Base-by-base conservation (phyloP, 2,888 invertebrate species). In the Mythimna impura region DNA sequence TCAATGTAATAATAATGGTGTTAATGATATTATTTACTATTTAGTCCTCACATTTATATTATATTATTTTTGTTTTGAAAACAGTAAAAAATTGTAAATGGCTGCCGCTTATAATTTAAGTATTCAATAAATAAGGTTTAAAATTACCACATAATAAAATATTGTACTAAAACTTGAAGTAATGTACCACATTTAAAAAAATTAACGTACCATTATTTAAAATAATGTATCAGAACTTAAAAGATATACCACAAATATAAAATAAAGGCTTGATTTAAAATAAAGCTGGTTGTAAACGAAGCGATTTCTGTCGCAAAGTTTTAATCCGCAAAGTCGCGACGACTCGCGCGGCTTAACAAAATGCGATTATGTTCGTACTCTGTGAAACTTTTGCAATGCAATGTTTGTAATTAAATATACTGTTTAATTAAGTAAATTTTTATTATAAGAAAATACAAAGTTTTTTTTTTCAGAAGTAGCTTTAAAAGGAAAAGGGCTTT, bases 1-100 rank as follows among this genome's bases (percentile, higher is more conserved):
- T 81, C 69, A 76, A 81, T 85, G 71, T 85, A 85, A 43, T 69
- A 67, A 57, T 72, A 78, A 66, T 63, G 68, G 55, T 72, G 72
- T 82, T 66, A 30, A 43, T 55, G 9, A 47, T 61, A 68, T 20
- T n/a, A 47, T 52, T 67, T 54, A 58, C 62, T 65, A 64, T 58
- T 80, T 77, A 61, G 22, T 52, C 3, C 0, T 58, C 36, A 62
- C 6, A 22, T 61, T 40, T 43, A 14, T 50, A 43, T 50, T 55
- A 40, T 10, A 36, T 36, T 36, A 36, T 61, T 43, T 47, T 50
- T 43, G 47, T 30, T 54, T 14, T 54, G 25, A 17, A 2, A 54
- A 63, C 7, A 10, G 43, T 43, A 8, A 25, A 20, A 54, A 43
- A 54, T 34, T 60, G 20, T 47, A 30, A n/a, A 66, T 30, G 66